Conservation (phyloP, 1,140 invertebrate genomes). For the Cydia strobilella region DNA sequence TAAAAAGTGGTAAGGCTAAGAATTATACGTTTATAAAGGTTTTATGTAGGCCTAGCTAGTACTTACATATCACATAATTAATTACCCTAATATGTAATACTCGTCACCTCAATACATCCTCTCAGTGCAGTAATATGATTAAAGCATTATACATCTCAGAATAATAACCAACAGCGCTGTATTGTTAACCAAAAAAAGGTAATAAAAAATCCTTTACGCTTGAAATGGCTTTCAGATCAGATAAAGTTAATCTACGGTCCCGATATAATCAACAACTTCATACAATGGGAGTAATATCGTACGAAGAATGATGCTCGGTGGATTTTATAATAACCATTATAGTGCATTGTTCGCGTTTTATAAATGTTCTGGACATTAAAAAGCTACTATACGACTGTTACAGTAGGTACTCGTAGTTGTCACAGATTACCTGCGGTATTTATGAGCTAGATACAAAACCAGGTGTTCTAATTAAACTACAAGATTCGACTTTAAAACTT, state of each 20-base stretch:
- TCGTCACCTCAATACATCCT: neutral
- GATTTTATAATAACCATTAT: conserved; percentile 26
- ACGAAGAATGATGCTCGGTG: conserved; percentile 6
- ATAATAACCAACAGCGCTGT: conserved; percentile 22
- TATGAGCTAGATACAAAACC: neutral
- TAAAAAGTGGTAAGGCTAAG: too few relatives aligned
- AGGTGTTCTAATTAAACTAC: neutral
- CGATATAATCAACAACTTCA: conserved; percentile 44
- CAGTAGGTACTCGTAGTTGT: neutral
- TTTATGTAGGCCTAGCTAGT: neutral
- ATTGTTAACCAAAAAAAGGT: conserved; percentile 24
- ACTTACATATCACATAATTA: neutral
- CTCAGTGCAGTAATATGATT: neutral
- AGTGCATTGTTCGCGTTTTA: conserved; percentile 6
- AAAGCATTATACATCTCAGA: conserved; percentile 5
- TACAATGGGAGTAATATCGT: conserved; percentile 30
- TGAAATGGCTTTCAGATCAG: conserved; percentile 43
- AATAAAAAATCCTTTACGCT: conserved; percentile 51
- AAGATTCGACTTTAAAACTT: too few relatives aligned
- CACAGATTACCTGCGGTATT: neutral
- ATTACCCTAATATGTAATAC: neutral
- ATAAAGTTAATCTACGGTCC: conserved; percentile 46
- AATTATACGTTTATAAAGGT: neutral
- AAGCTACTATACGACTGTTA: neutral
- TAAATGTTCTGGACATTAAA: neutral